Percentiles rank a stretch among this genome's conserved stretches.
These are phyloP conservation scores for Anomalospiza imberbis DNA, from an alignment of 2,797 vertebrate genomes.

Conservation along the genomic window DNA sequence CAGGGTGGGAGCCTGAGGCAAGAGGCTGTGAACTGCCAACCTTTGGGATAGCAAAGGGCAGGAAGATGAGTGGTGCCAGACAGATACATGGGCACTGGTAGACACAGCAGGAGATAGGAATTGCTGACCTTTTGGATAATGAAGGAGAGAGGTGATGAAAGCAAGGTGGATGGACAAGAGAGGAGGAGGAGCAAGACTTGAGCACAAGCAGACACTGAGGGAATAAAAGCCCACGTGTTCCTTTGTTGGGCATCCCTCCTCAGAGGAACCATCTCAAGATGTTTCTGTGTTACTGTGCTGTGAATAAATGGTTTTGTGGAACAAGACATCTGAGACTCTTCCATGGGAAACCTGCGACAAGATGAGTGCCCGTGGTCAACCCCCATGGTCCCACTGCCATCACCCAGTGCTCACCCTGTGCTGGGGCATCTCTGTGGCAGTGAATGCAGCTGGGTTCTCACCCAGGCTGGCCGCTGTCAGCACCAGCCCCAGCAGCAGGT, in stretches of 20 bases:
- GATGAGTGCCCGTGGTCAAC: background rate
- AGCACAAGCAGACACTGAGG: background rate
- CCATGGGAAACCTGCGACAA: background rate
- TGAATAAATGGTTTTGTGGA: background rate
- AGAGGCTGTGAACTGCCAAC: background rate
- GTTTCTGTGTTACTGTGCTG: background rate
- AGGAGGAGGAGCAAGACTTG: background rate
- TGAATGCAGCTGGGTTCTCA: rapidly evolving
- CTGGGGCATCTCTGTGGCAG: rapidly evolving
- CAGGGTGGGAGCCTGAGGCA: background rate
- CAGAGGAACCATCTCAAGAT: background rate
- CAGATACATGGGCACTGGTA: background rate
- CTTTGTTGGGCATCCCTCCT: background rate
- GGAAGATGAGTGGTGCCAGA: background rate
- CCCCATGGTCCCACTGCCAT: background rate
- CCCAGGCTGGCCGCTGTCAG: background rate
- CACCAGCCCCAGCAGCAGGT: background rate
- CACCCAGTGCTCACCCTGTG: rapidly evolving
- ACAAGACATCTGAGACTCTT: background rate
- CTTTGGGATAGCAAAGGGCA: background rate
- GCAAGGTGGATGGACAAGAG: background rate
- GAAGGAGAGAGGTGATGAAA: background rate
- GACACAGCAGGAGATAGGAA: background rate
- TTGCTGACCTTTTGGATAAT: background rate
- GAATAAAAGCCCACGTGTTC: background rate